Evolutionary conservation across 2,888 invertebrate species (phyloP).

Genomic region (Drosophila prolongata): DNA sequence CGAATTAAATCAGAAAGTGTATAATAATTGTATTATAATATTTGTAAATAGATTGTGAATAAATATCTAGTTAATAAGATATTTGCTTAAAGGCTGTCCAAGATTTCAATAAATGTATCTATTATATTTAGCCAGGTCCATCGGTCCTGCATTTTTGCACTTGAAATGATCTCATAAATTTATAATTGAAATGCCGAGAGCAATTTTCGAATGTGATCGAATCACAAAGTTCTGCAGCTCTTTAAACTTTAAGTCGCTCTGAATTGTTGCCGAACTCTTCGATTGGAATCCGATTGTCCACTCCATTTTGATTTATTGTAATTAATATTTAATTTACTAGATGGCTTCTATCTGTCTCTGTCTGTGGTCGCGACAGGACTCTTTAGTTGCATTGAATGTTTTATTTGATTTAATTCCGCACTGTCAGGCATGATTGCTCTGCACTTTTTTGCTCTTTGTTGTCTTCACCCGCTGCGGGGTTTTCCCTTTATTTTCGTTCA

Average conservation of each 20-base stretch:
- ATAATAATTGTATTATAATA: too few species aligned
- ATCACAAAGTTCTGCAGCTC: too few species aligned
- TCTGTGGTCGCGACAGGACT: slow-evolving; percentile 3
- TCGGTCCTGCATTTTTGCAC: too few species aligned
- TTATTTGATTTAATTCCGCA: slow-evolving; percentile 49
- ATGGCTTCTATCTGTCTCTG: slow-evolving; percentile 10
- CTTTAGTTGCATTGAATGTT: slow-evolving; percentile 23
- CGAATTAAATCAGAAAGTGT: too few species aligned
- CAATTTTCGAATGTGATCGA: too few species aligned
- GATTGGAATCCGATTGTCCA: slow-evolving; percentile 17
- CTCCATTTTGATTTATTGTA: slow-evolving; percentile 48
- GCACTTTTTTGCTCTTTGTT: not conserved
- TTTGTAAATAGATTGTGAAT: too few species aligned
- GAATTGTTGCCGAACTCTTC: not conserved
- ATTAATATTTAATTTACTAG: slow-evolving; percentile 51
- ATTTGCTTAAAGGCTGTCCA: too few species aligned
- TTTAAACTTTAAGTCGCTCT: not conserved
- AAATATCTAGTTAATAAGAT: too few species aligned
- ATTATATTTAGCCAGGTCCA: too few species aligned
- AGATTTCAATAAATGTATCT: too few species aligned
- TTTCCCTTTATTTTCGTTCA: slow-evolving; percentile 9
- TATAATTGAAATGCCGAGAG: too few species aligned
- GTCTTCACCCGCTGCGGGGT: slow-evolving; percentile 5
- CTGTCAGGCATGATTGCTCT: slow-evolving; percentile 36
- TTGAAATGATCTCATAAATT: too few species aligned